Evolutionary conservation across 1,140 invertebrate genomes (phyloP), one percentile per base, ranked within the genome.

Genomic region (Steinernema feltiae): DNA sequence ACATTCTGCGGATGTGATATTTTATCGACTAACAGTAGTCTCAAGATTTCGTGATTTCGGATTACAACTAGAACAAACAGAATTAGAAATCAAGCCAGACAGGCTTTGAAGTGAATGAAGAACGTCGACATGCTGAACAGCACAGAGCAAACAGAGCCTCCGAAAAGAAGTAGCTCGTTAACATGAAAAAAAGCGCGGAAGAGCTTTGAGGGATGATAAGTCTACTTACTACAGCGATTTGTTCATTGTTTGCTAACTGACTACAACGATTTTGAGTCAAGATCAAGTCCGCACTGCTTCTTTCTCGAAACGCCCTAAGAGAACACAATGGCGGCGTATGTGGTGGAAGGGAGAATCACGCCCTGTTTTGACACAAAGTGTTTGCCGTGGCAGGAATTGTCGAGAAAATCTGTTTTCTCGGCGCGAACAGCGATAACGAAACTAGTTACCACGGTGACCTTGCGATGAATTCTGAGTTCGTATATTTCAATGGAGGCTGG

Each of bases 51-150:
- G n/a, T n/a, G n/a, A n/a, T n/a, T n/a, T n/a, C n/a, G n/a, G 53
- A 63, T 63, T 63, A 63, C 53, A 63, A 15, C 15, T 3, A 63
- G 53, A 63, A 27, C 53, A 63, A 63, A 63, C 53, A 63, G 53
- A 63, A 63, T 63, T 63, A 63, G 53, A 63, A 63, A 63, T n/a
- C 3, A 27, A 17, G 15, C 15, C 41, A 7, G 53, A 27, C 53
- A 63, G 24, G 53, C 15, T 21, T n/a, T 21, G 7, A 46, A 63
- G 15, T 27, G 15, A n/a, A 15, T 63, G 2, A 15, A 63, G 53
- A 63, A 63, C 53, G 24, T 27, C 53, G 53, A 63, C 53, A 63
- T 63, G 53, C 53, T 7, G 7, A 27, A 15, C 3, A 63, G 7
- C 53, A n/a, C 24, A 63, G 24, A 63, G 24, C 24, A 63, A 63